Evolutionary conservation across 92 coral and sea anemone species (phyloP), one percentile per base, ranked within the genome.

Genomic region (Phenganax marumi): DNA sequence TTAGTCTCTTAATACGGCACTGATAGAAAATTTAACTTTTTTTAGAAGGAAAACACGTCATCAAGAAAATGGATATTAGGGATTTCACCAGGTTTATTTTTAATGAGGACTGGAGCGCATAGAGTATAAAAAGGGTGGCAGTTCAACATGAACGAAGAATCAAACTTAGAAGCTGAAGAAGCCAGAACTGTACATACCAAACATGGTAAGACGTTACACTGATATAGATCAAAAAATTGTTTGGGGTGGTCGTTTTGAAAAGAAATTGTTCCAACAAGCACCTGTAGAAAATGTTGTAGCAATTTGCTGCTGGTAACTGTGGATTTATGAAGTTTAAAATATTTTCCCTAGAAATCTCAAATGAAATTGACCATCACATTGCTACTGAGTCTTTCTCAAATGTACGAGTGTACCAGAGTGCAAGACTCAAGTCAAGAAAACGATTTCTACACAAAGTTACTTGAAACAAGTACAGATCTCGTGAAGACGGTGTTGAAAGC

Each of bases 41-140:
- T 33, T 1, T 33, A 1, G 43, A 5, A 33, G 43, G 43, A 33
- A 33, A 33, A 33, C 0, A 33, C 43, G 43, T 33, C 2, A 33
- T 5, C n/a, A n/a, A 33, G 5, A 33, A 33, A 33, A 33, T 33
- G 43, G 43, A 33, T 2, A 58, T 58, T 58, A 58, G 8, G 72
- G 72, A 66, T 33, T 25, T 3, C 49, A 47, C 48, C 17, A 10
- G 72, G 17, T 66, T 66, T 66, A 66, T 66, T 66, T 66, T 66
- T 66, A 66, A 66, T 48, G 2, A 1, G 5, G 5, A 33, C 43
- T 33, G 5, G 43, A 33, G 43, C 5, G 5, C 3, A 33, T 33
- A 33, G 43, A 25, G 49, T 10, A 14, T 25, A 4, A 62, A 25
- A 18, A 6, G 26, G 13, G 12, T 8, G 6, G 24, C 16, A 49